Evolutionary conservation across 2,888 invertebrate species (phyloP).

Genomic region (Anoncus sp.): DNA sequence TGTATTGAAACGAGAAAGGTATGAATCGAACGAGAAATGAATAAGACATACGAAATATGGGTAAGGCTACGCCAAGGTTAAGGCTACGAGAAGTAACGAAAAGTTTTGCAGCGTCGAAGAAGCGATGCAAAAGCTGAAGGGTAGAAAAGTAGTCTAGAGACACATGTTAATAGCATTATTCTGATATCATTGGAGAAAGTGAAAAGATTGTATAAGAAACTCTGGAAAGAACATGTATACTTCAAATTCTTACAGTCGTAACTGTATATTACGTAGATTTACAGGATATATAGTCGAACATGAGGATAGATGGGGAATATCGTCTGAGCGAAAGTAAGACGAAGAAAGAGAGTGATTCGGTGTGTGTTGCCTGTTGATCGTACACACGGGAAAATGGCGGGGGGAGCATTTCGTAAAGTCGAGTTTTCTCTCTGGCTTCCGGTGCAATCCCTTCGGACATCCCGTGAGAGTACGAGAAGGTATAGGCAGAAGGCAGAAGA

Average conservation of each 20-base stretch:
- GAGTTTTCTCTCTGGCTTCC: constrained; percentile 47
- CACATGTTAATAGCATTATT: constrained; percentile 24
- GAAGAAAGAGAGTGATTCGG: constrained; percentile 27
- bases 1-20: constrained; percentile 12
- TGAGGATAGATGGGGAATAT: not conserved
- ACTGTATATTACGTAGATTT: constrained; percentile 6
- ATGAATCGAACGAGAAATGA: constrained; percentile 1
- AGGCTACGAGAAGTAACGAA: not conserved
- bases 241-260: not conserved
- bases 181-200: constrained; percentile 13
- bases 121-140: constrained; percentile 45
- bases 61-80: not conserved
- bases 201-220: constrained; percentile 13
- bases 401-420: constrained; percentile 29
- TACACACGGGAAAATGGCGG: constrained; percentile 45
- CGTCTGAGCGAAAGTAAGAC: constrained; percentile 20
- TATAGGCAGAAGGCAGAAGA: constrained; percentile 5
- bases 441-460: constrained; percentile 48
- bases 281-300: not conserved
- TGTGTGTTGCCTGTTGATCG: constrained; percentile 54
- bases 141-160: constrained; percentile 59
- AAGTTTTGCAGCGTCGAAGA: not conserved
- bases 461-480: constrained; percentile 15
- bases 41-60: constrained; percentile 10
- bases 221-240: constrained; percentile 15